Base-by-base conservation (phyloP, 1,140 invertebrate genomes). In the Microvelia longipes region DNA sequence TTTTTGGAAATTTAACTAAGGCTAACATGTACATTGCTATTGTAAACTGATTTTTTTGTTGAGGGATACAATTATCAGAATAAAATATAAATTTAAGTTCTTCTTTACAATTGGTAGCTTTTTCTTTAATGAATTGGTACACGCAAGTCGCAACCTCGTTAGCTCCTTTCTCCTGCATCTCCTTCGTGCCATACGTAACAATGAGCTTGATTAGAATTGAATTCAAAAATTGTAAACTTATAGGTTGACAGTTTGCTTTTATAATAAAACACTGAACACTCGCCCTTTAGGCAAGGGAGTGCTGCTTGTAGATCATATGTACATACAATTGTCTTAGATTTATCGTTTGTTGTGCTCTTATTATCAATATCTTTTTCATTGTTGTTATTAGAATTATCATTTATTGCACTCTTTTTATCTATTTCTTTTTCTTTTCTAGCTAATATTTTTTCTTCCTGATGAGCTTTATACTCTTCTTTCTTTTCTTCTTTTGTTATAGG, bases 21-120 rank as follows among this genome's bases (percentile, higher is more conserved):
- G 73, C 72, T 68, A 72, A 77, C 63, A 75, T 70, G 71, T 77
- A 77, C 71, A 75, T 73, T 26, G 74, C 61, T 27, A 75, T 25
- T 71, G 77, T 74, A 70, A 73, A 79, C 66, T 78, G 77, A 70
- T 26, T 26, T 70, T 24, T 69, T 50, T 60, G 29, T 28, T 50
- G 28, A 50, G 50, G 29, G 19, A 50, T 19, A 28, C 68, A 69
- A 50, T 69, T 69, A 28, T 69, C 68, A 25, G 68, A 69, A 64
- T 69, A 69, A 64, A 69, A 65, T 14, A 64, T 27, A 62, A 69
- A 26, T 69, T 35, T 19, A 69, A 61, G 50, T 69, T 60, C 62
- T 69, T 66, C 15, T 11, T 50, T 50, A 50, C 26, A 50, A 68
- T 50, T n/a, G 50, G 29, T 29, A 13, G 60, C 28, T 71, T 69